phyloP scores from a whole-genome alignment of 2,888 invertebrate species.

The Belgica antarctica region DNA sequence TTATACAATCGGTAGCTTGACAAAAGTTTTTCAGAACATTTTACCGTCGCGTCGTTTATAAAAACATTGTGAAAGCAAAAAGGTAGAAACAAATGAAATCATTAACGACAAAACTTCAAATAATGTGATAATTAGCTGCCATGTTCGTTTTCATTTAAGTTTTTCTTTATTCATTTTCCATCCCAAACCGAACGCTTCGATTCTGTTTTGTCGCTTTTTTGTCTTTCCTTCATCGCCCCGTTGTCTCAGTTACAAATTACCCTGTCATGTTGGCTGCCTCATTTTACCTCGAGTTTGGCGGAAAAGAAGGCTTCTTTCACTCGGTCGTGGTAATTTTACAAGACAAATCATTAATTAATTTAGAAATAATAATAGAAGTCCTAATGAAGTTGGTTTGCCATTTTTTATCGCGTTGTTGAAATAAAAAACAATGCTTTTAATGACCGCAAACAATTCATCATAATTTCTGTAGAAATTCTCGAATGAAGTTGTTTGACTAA shows the following conservation, averaged over 20 bases:
- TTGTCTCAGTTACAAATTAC: slow-evolving; percentile 26
- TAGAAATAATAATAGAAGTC: slow-evolving; percentile 31
- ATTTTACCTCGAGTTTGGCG: neutral
- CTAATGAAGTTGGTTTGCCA: slow-evolving; percentile 35
- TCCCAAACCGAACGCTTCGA: neutral
- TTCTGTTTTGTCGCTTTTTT: neutral
- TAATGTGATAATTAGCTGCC: slow-evolving; percentile 42
- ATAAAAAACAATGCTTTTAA: slow-evolving; percentile 33
- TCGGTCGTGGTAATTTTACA: neutral
- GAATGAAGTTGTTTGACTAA: too few relatives aligned
- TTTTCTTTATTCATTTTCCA: neutral
- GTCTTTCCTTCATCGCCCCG: neutral
- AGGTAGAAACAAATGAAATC: slow-evolving; percentile 34
- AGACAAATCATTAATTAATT: slow-evolving; percentile 42
- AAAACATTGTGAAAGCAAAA: neutral
- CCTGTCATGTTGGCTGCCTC: slow-evolving; percentile 29
- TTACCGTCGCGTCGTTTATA: neutral
- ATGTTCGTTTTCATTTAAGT: slow-evolving; percentile 5
- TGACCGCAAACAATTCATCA: slow-evolving; percentile 35
- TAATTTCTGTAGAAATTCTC: neutral
- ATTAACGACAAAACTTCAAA: slow-evolving; percentile 37
- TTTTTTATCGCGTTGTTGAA: neutral
- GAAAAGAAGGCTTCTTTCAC: neutral
- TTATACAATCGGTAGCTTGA: neutral
- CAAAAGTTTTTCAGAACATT: neutral